Conservation (phyloP, 2,113 vertebrate genomes). For the Hyaena hyaena region DNA sequence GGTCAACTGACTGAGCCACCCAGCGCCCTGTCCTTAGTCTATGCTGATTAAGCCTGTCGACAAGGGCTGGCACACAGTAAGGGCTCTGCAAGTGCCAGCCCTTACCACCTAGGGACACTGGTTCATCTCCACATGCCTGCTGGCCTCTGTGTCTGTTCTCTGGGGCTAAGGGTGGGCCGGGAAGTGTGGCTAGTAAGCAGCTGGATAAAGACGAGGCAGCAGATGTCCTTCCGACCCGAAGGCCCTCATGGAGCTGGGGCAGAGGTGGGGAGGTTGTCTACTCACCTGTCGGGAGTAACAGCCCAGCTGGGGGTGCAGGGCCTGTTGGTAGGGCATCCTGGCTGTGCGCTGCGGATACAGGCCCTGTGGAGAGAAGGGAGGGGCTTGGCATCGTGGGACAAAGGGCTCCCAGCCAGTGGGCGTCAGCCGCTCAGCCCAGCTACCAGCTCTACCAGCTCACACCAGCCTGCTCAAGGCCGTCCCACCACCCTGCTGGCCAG, state of each 20-base stretch:
- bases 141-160: not conserved
- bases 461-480: not conserved
- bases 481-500: not conserved
- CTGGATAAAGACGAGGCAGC: not conserved
- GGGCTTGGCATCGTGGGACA: not conserved
- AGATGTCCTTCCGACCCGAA: not conserved
- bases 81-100: not conserved
- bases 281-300: slow-evolving; percentile 82
- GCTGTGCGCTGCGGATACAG: slow-evolving; percentile 62
- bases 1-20: too few species aligned
- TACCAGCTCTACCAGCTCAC: not conserved
- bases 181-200: not conserved
- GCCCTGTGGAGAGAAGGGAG: slow-evolving; percentile 71
- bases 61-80: not conserved
- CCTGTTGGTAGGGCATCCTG: slow-evolving; percentile 77
- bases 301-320: slow-evolving; percentile 72
- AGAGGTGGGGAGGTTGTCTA: not conserved
- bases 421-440: not conserved
- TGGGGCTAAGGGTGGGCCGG: not conserved
- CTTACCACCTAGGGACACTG: rapidly evolving
- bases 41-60: too few species aligned
- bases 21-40: not conserved
- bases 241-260: not conserved
- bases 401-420: not conserved
- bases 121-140: rapidly evolving